phyloP scores from a whole-genome alignment of 2,113 vertebrate genomes.

The Epinephelus moara region DNA sequence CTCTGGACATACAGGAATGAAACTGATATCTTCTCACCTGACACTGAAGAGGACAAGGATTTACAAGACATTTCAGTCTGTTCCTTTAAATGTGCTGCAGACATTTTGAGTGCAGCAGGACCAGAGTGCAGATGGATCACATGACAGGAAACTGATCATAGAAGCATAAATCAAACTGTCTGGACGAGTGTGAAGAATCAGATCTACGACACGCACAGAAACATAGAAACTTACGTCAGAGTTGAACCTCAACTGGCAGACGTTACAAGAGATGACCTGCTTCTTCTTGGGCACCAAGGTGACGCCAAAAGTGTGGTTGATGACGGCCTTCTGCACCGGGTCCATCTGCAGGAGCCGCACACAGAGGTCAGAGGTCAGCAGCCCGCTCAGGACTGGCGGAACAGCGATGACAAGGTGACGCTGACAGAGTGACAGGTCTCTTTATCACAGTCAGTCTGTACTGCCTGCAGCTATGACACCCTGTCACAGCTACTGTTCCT shows the following conservation, averaged over 20 bases:
- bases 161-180: background rate
- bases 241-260: conserved; percentile 98
- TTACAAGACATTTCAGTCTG: background rate
- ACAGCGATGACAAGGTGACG: conserved; percentile 11
- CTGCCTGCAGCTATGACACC: conserved; percentile 14
- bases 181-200: background rate
- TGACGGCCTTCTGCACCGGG: conserved; percentile 98
- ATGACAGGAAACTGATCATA: background rate
- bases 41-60: background rate
- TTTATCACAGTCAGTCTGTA: conserved; percentile 11
- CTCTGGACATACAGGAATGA: background rate
- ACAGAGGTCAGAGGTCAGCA: conserved; percentile 52
- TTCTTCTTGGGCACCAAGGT: conserved; percentile 95
- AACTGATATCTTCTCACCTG: background rate
- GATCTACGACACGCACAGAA: background rate
- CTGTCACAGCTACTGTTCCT: conserved; percentile 19
- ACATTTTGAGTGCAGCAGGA: background rate
- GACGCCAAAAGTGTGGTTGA: conserved; percentile 98
- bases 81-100: background rate
- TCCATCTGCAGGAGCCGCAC: conserved; percentile 90
- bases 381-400: background rate
- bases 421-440: conserved; percentile 20
- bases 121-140: background rate
- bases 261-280: conserved; percentile 95
- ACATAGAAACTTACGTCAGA: conserved; percentile 91